A percentile compares a stretch with the other conserved stretches of the same genome.
Evolutionary conservation across 2,797 vertebrate species (phyloP).

Genomic region (Gallinago nigripennis): DNA sequence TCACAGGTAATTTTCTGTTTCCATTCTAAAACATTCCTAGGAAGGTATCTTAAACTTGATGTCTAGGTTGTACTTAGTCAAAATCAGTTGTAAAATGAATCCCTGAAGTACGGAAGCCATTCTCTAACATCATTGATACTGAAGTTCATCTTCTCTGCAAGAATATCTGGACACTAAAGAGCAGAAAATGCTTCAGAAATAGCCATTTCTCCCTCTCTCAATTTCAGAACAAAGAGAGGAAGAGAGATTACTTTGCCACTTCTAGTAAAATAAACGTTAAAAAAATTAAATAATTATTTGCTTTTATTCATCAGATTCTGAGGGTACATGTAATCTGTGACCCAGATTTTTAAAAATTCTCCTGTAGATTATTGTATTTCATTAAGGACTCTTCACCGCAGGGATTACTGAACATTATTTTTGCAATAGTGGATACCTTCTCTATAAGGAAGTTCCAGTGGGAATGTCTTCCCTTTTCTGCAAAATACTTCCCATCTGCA

Average conservation of each 20-base stretch:
- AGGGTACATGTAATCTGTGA: neutral
- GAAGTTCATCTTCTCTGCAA: neutral
- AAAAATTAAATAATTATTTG: neutral
- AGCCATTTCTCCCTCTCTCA: neutral
- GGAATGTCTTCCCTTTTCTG: neutral
- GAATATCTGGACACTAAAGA: neutral
- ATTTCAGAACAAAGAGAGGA: neutral
- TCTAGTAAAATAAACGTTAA: neutral
- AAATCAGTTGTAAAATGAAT: neutral
- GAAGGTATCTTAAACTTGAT: neutral
- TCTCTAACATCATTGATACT: neutral
- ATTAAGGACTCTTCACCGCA: neutral
- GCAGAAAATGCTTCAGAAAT: neutral
- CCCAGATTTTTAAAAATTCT: neutral
- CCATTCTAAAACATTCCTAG: neutral
- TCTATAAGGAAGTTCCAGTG: neutral
- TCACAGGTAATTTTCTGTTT: neutral
- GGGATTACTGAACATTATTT: neutral
- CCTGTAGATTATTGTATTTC: neutral
- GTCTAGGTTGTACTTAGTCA: neutral
- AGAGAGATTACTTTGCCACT: neutral
- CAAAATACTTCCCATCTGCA: neutral
- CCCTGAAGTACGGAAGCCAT: neutral
- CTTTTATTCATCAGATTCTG: neutral
- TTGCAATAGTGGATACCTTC: neutral